These are phyloP conservation scores for Bradypus variegatus DNA, from an alignment of 2,797 vertebrate genomes.

Conservation along the genomic window DNA sequence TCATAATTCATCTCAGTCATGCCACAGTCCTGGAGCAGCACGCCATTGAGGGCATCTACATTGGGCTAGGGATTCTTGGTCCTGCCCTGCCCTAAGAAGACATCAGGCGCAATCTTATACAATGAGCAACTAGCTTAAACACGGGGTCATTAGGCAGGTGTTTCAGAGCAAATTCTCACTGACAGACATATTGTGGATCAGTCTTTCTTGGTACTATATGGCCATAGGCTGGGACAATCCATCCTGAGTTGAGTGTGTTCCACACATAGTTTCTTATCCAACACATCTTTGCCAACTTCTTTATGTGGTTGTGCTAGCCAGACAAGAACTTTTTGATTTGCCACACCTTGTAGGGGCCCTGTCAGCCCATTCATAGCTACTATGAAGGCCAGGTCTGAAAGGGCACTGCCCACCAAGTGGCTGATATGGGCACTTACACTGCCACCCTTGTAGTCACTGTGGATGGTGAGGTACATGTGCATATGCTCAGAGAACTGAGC, in stretches of 20 bases:
- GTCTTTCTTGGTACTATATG: too few species aligned
- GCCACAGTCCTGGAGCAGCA: slow-evolving; percentile 95
- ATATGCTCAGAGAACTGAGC: slow-evolving; percentile 94
- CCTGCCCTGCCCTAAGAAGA: too few species aligned
- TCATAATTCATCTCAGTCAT: slow-evolving; percentile 99
- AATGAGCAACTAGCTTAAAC: too few species aligned
- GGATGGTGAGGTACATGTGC: slow-evolving; percentile 91
- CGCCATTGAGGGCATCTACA: slow-evolving; percentile 90
- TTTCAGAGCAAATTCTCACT: too few species aligned
- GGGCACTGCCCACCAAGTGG: too few species aligned
- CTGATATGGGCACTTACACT: too few species aligned
- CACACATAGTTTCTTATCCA: slow-evolving; percentile 96
- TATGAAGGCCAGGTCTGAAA: slow-evolving; percentile 66
- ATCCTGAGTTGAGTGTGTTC: slow-evolving; percentile 97
- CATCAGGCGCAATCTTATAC: too few species aligned
- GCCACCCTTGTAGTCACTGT: too few species aligned
- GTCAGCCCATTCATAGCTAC: slow-evolving; percentile 97
- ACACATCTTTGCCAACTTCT: slow-evolving; percentile 92
- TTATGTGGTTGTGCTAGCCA: slow-evolving; percentile 96
- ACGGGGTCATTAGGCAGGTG: too few species aligned
- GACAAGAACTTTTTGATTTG: slow-evolving; percentile 97
- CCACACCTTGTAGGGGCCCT: slow-evolving; percentile 93
- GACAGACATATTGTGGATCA: too few species aligned
- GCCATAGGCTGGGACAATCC: slow-evolving; percentile 78
- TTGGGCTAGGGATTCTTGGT: too few species aligned